Percentiles rank a stretch among this genome's conserved stretches.
Evolutionary conservation across 2,797 vertebrate species (phyloP).

Genomic region (Ptychadena robeensis): DNA sequence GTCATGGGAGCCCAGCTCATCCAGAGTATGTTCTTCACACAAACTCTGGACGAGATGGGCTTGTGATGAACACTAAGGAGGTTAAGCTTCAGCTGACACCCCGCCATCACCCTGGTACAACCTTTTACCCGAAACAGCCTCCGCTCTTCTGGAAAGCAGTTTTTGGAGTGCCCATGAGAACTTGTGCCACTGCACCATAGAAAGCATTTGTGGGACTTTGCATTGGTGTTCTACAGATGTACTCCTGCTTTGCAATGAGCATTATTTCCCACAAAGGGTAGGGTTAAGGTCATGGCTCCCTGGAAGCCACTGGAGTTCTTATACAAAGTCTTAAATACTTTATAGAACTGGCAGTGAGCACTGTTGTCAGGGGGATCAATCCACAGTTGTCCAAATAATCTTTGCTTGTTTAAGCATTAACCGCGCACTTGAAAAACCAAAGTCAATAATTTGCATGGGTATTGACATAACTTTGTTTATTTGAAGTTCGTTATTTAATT

Average conservation of each 20-base stretch:
- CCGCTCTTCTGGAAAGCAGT: not conserved
- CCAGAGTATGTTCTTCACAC: too few species aligned
- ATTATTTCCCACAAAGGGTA: not conserved
- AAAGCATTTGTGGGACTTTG: not conserved
- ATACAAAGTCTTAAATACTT: not conserved
- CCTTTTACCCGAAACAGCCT: not conserved
- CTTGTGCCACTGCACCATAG: not conserved
- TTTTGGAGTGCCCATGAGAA: not conserved
- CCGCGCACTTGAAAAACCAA: not conserved
- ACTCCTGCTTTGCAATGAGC: not conserved
- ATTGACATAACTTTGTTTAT: too few species aligned
- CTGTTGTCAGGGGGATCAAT: too few species aligned
- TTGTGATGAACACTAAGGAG: too few species aligned
- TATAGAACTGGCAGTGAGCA: not conserved
- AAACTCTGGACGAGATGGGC: too few species aligned
- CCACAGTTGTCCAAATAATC: not conserved
- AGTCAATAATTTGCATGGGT: too few species aligned
- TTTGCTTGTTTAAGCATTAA: not conserved
- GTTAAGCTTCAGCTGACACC: too few species aligned
- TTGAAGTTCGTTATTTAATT: too few species aligned
- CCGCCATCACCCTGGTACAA: too few species aligned
- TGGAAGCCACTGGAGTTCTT: not conserved
- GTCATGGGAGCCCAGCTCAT: too few species aligned
- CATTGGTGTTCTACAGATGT: not conserved
- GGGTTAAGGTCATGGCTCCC: not conserved